Base-by-base conservation (phyloP, 2,888 invertebrate species). In the Lutraria lutraria region DNA sequence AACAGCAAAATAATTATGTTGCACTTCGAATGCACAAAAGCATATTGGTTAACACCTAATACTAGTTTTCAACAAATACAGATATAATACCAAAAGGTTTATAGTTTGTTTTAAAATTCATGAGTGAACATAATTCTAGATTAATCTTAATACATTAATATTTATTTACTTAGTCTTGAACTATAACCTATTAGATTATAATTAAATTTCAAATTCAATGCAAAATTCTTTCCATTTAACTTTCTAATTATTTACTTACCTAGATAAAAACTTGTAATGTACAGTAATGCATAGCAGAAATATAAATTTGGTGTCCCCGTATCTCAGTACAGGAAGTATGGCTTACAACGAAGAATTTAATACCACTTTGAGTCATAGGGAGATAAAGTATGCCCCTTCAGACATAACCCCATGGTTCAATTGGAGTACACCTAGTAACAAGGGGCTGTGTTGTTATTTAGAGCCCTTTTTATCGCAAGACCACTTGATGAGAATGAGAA, bases 141-240 rank as follows among this genome's bases (percentile, higher is more conserved):
- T 25, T 68, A 68, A 68, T 68, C 63, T 68, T 25, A 68, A 68
- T 68, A 25, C n/a, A 68, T 68, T 21, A 68, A 68, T 68, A 68
- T 68, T 68, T 68, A 68, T 68, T 68, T 68, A 68, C 63, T 25
- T 25, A 68, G 63, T 12, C 63, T 68, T 25, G 25, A n/a, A 68
- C 63, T 68, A 68, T 25, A 68, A 68, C 63, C 63, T 68, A 68
- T 68, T 25, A 68, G 25, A 68, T n/a, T 21, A 68, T 25, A 13
- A 68, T 68, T 68, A 68, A 21, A 68, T 68, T 13, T 21, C 63
- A 68, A 68, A 21, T 68, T 68, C 25, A 68, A 68, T 68, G 25
- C 13, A 25, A 68, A 68, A 68, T 25, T 12, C 63, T n/a, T 68
- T 25, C n/a, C 0, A 68, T 68, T 68, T 68, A 25, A 68, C 63